phyloP scores from a whole-genome alignment of 2,113 vertebrate species.

The Stegastes partitus region DNA sequence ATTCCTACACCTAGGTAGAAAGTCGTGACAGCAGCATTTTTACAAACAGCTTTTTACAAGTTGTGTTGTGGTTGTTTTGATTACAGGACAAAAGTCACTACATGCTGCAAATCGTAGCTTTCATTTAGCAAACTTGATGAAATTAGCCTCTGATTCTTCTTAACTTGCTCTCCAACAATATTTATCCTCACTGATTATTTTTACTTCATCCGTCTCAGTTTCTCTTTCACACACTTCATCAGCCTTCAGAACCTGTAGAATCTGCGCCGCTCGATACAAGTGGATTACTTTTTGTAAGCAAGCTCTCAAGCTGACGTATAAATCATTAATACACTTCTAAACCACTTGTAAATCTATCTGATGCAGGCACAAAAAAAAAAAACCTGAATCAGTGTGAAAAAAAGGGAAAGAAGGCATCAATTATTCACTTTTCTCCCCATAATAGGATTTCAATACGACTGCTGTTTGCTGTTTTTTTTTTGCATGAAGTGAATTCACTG shows the following conservation, averaged over 20 bases:
- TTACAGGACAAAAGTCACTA: neutral
- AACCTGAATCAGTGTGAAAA: slow-evolving; percentile 54
- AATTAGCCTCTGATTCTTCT: neutral
- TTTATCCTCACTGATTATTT: neutral
- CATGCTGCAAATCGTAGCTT: neutral
- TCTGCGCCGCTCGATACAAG: slow-evolving; percentile 28
- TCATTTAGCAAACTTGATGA: neutral
- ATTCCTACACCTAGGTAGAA: too few relatives aligned
- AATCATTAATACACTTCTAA: slow-evolving; percentile 78
- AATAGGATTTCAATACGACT: slow-evolving; percentile 77
- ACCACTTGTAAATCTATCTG: slow-evolving; percentile 68
- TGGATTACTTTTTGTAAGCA: slow-evolving; percentile 70
- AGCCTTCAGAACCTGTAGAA: neutral
- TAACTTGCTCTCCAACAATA: neutral
- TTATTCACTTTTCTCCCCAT: slow-evolving; percentile 77
- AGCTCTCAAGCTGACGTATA: slow-evolving; percentile 71
- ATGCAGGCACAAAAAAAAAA: slow-evolving; percentile 20
- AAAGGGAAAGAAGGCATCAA: slow-evolving; percentile 67
- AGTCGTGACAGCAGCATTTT: too few relatives aligned
- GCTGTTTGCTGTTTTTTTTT: slow-evolving; percentile 75
- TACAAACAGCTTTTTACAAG: neutral
- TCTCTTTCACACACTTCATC: neutral
- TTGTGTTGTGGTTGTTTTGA: neutral
- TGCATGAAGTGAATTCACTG: slow-evolving; percentile 70
- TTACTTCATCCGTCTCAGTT: neutral